Percentiles rank a stretch among this genome's conserved stretches.
These are phyloP conservation scores for Halyomorpha halys DNA, from an alignment of 1,140 invertebrate genomes.

Conservation along the genomic window DNA sequence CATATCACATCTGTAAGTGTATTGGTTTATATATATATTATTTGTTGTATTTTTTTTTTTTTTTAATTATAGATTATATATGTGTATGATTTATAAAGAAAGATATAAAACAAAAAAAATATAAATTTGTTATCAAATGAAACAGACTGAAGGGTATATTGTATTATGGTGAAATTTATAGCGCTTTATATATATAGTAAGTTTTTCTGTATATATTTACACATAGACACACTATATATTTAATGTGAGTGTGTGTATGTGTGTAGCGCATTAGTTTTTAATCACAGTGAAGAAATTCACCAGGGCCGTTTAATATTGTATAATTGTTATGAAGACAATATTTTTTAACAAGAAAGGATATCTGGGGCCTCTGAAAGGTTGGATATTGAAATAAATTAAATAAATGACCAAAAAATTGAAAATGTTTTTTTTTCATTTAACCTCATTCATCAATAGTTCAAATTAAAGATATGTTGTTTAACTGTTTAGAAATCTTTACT, in stretches of 20 bases:
- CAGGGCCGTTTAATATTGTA: constrained; percentile 12
- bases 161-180: background rate
- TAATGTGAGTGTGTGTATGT: background rate
- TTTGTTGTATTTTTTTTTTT: constrained; percentile 17
- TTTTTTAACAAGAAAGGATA: constrained; percentile 15
- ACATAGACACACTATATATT: too few relatives aligned
- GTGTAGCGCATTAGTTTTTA: constrained; percentile 8
- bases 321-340: constrained; percentile 10
- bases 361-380: background rate
- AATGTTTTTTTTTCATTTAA: background rate
- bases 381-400: constrained; percentile 10
- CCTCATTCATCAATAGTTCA: background rate
- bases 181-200: background rate
- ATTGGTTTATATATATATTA: constrained; percentile 15
- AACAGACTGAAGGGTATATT: constrained; percentile 13
- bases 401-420: constrained; percentile 16
- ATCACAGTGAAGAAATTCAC: background rate
- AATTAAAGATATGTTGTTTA: too few relatives aligned
- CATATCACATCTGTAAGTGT: constrained; percentile 14
- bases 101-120: constrained; percentile 12
- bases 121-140: constrained; percentile 19
- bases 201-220: background rate
- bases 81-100: constrained; percentile 16
- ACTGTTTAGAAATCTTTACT: too few relatives aligned
- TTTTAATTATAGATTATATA: constrained; percentile 9